A percentile compares a stretch with the other conserved stretches of the same genome.
Conservation (phyloP, 2,113 vertebrate species). For the Grantiella picta region DNA sequence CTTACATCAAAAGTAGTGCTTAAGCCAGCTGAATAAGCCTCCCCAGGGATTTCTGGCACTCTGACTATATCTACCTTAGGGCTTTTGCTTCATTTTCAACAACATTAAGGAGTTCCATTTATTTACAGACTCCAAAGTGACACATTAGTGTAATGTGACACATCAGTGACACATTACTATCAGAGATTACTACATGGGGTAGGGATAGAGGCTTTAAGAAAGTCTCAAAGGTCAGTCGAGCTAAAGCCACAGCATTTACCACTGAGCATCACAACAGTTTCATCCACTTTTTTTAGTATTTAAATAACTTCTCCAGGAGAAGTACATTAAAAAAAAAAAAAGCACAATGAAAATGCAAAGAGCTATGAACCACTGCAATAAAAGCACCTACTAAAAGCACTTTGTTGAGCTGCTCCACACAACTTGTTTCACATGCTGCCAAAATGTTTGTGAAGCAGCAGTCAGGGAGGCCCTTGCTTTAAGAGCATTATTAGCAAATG, state of each 20-base stretch:
- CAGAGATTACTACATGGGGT: accelerated
- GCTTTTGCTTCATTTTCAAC: background rate
- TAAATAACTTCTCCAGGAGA: background rate
- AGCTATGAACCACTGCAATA: background rate
- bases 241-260: background rate
- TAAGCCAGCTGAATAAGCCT: background rate
- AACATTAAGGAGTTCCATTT: background rate
- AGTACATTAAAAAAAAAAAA: background rate
- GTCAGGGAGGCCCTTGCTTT: background rate
- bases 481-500: background rate
- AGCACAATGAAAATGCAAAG: background rate
- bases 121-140: background rate
- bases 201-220: background rate
- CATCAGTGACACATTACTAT: background rate
- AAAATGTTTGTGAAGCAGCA: accelerated
- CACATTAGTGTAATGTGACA: background rate
- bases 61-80: background rate
- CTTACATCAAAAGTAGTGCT: background rate
- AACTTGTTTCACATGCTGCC: accelerated
- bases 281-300: no score
- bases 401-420: background rate
- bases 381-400: background rate
- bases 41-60: background rate
- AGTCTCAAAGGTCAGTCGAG: accelerated
- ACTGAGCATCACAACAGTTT: accelerated